Evolutionary conservation across 2,113 vertebrate genomes (phyloP), one percentile per base, ranked within the genome.

Genomic region (Trematomus loennbergii): DNA sequence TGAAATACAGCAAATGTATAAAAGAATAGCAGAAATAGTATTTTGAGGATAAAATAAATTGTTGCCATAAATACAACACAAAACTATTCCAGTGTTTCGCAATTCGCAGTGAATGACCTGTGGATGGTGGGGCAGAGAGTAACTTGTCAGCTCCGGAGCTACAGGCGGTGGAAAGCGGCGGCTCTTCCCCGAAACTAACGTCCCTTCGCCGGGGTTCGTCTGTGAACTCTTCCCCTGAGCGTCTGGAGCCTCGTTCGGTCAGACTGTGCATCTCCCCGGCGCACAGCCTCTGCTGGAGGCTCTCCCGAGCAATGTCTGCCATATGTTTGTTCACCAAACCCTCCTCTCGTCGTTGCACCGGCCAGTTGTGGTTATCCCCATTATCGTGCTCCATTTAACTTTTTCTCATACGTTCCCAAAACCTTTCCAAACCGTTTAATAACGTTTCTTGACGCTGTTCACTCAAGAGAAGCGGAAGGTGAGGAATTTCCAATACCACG

Each of bases 261-360:
- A 89, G 72, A 81, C 81, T 90, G 72, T 85, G 79, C 68, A 89
- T 88, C 52, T 91, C 89, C 2, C 89, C 87, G 18, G 75, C 72
- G 1, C 77, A 71, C 53, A 90, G 85, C 57, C 91, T 75, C 59
- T 91, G 82, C 61, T 90, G 88, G 22, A 89, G 81, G 50, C 68
- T 88, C 20, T 89, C 88, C 40, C 90, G 22, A 75, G 88, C 89
- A 61, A 92, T 91, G 84, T 91, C 85, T 80, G 88, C 88, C 87
- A 90, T 88, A 43, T 92, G 89, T 87, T 88, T 91, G 52, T 85
- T 90, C 64, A 91, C 89, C 57, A 89, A 68, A 29, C 85, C 88
- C 9, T 91, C 85, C 75, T 86, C 68, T 17, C 91, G 85, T 25
- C 80, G 83, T 29, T 89, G 82, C 62, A 90, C 64, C 43, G 79